These are phyloP conservation scores for Gryon sp. DNA, from an alignment of 1,140 invertebrate genomes.

Conservation along the genomic window DNA sequence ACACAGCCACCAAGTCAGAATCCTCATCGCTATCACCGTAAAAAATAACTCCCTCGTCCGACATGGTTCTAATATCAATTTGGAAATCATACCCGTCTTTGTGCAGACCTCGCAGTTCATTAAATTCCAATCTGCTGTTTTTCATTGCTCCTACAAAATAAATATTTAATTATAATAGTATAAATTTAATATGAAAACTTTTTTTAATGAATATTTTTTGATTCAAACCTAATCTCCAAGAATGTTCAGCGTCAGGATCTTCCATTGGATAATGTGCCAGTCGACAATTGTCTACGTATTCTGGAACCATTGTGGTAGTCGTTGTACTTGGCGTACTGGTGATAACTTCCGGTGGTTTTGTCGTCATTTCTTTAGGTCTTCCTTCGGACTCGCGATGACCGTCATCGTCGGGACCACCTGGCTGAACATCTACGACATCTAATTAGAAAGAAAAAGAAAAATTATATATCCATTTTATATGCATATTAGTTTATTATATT, in stretches of 20 bases:
- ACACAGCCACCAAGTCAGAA: constrained; percentile 89
- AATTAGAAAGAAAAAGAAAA: background rate
- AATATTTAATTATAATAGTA: background rate
- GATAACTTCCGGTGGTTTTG: constrained; percentile 22
- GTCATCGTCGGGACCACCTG: constrained; percentile 35
- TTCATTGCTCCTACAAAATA: constrained; percentile 81
- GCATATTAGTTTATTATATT: too few relatives aligned
- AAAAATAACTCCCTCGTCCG: constrained; percentile 90
- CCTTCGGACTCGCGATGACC: constrained; percentile 48
- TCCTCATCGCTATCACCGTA: constrained; percentile 86
- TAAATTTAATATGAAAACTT: constrained; percentile 4
- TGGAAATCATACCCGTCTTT: constrained; percentile 87
- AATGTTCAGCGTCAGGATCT: constrained; percentile 71
- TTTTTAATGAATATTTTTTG: constrained; percentile 12
- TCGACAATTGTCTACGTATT: constrained; percentile 70
- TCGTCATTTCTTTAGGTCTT: constrained; percentile 20
- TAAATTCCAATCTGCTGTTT: constrained; percentile 88
- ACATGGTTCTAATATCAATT: constrained; percentile 89
- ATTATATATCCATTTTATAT: background rate
- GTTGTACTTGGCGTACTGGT: constrained; percentile 48
- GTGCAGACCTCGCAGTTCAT: constrained; percentile 81
- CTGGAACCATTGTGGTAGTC: constrained; percentile 41
- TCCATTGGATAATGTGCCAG: constrained; percentile 72
- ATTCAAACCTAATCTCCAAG: constrained; percentile 79
- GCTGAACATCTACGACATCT: constrained; percentile 67